Base-by-base conservation (phyloP, 2,797 vertebrate genomes). In the Hipposideros larvatus region DNA sequence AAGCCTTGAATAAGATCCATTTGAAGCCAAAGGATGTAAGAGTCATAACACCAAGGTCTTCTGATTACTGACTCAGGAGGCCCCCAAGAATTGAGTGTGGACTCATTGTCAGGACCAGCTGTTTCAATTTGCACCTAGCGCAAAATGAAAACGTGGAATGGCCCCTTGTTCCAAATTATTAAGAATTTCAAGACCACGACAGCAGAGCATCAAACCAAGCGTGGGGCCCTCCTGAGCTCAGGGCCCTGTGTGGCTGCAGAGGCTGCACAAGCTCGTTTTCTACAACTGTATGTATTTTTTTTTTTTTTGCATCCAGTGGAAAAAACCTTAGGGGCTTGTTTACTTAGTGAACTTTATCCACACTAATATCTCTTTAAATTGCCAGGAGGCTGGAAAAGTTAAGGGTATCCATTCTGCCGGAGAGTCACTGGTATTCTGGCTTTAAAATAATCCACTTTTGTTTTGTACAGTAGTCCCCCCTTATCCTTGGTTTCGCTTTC, bases 381-480 rank as follows among this genome's bases (percentile, higher is more conserved):
- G 41, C 48, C 68, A 37, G 3, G 4, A 59, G 31, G 8, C 74
- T 87, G 14, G 46, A 86, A 66, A 74, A 89, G 28, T 16, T 66
- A 68, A 59, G 14, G 19, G 28, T 21, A 18, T 48, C n/a, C 61
- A 51, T 74, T 46, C 34, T 85, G 37, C 31, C 73, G 7, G 11
- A 66, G 55, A 21, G 59, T 61, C 41, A 41, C 37, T 28, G 14
- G n/a, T 37, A 31, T 48, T 77, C 57, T 48, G 57, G 48, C 48
- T 94, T 89, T 51, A 68, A 85, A 95, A 63, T 41, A 68, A 87
- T 51, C 70, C 34, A 41, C 55, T 51, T 92, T 41, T 77, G 28
- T 68, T 88, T 93, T 65, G 16, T 57, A 5, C 75, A 57, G n/a
- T 6, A 10, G n/a, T 41, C 53, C 21, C n/a, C 53, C 22, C n/a